Percentiles rank a stretch among this genome's conserved stretches.
Conservation (phyloP, 37 sponge, comb jelly and placozoan species). For the Lycopodina hypogea region DNA sequence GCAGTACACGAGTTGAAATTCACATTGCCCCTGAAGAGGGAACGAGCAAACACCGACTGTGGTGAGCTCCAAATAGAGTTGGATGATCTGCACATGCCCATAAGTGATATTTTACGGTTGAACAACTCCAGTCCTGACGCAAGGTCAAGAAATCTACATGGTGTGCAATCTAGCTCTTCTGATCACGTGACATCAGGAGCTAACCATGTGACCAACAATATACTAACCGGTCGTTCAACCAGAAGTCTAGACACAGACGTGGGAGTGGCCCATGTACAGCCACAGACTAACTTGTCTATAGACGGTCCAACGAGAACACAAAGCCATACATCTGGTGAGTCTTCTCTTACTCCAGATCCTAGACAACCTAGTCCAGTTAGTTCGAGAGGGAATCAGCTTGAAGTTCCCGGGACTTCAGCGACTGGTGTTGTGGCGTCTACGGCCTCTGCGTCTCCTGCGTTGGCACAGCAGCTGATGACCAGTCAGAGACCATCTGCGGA, state of each 20-base stretch:
- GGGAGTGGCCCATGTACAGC: background rate
- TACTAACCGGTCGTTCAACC: background rate
- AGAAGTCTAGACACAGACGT: background rate
- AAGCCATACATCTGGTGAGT: too few relatives aligned
- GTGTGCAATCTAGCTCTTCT: background rate
- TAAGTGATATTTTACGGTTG: background rate
- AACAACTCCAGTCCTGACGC: background rate
- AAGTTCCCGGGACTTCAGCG: background rate
- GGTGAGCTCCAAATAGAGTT: slow-evolving; percentile 44
- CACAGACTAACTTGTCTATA: too few relatives aligned
- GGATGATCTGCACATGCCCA: slow-evolving; percentile 39
- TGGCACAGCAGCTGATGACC: too few relatives aligned
- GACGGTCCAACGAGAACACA: too few relatives aligned
- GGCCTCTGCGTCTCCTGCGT: too few relatives aligned
- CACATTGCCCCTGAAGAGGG: slow-evolving; percentile 38
- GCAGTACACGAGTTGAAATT: slow-evolving; percentile 17
- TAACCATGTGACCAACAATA: background rate
- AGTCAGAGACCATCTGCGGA: too few relatives aligned
- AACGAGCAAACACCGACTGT: slow-evolving; percentile 15
- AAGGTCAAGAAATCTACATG: background rate
- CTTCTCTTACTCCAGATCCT: too few relatives aligned
- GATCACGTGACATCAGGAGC: background rate
- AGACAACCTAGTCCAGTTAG: too few relatives aligned
- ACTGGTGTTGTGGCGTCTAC: background rate
- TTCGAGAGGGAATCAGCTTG: too few relatives aligned